phyloP scores from a whole-genome alignment of 2,797 vertebrate species.

The Sylvilagus floridanus region DNA sequence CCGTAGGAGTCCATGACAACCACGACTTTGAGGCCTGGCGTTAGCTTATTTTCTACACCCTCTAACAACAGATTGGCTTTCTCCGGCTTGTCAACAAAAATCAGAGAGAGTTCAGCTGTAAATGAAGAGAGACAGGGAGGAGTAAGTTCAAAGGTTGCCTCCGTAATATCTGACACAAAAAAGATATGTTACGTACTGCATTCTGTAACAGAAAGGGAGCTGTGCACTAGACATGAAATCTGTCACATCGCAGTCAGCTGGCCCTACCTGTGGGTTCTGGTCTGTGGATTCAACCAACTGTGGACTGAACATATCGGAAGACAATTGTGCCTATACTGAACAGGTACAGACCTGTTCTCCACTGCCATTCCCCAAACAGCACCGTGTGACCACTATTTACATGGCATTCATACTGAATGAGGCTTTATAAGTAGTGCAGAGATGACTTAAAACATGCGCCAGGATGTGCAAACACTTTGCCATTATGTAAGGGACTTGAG shows the following conservation, averaged over 20 bases:
- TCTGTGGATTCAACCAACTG: no score
- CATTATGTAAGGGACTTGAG: no score
- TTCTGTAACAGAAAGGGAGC: not conserved
- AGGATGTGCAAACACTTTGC: no score
- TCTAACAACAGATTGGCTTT: constrained; percentile 93
- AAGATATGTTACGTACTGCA: not conserved
- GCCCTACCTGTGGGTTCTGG: no score
- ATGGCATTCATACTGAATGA: no score
- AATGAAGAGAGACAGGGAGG: constrained; percentile 62
- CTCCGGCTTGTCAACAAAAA: constrained; percentile 95
- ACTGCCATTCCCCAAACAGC: no score
- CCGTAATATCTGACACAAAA: not conserved
- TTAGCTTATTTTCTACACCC: constrained; percentile 87
- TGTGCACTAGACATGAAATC: not conserved
- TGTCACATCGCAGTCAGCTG: not conserved
- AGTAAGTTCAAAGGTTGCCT: not conserved
- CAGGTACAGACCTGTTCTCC: no score
- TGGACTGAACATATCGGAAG: no score
- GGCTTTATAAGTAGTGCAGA: no score
- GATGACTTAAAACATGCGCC: no score
- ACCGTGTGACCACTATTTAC: no score
- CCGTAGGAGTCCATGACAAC: constrained; percentile 93
- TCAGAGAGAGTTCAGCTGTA: constrained; percentile 92
- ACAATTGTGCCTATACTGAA: no score
- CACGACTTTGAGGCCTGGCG: constrained; percentile 90